Base-by-base conservation (phyloP, 2,797 vertebrate genomes). In the Nothura maculosa region DNA sequence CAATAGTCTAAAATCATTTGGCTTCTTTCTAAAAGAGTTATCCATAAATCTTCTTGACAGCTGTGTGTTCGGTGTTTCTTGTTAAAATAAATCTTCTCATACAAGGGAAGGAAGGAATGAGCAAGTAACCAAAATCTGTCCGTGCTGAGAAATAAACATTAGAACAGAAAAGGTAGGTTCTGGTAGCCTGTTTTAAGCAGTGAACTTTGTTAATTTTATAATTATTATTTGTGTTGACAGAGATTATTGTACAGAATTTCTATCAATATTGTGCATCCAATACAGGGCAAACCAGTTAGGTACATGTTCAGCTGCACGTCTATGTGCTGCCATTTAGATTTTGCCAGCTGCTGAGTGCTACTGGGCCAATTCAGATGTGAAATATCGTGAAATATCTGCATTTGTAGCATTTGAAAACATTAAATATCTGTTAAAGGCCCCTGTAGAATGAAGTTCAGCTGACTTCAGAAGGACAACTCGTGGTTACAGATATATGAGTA, bases 1-100 rank as follows among this genome's bases (percentile, higher is more conserved):
- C 73, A 85, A 54, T 58, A 52, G 75, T 91, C 76, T 87, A 87
- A 96, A 96, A 87, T 78, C 0, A 6, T 94, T 91, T 87, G 77
- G 47, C 54, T 91, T 89, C 75, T 90, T 94, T 94, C 47, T 85
- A 63, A 91, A 97, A 34, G 47, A 81, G 32, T 91, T 91, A 85
- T 74, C 63, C 90, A 43, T 94, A 81, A 94, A 93, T 94, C 94
- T 89, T 95, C 36, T 62, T 78, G 90, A 69, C 93, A 96, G 66
- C 72, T 93, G 54, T 62, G 57, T 76, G 25, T 92, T 94, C 62
- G 57, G 24, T 93, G 70, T 78, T 86, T 73, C 50, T 91, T 93
- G 92, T 83, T 55, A 20, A 90, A 94, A 92, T 80, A 93, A 87
- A 83, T 89, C 64, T 76, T 73, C 58, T 92, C n/a, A 25, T 85